Percentiles rank a stretch among this genome's conserved stretches.
phyloP scores from a whole-genome alignment of 2,797 vertebrate species.

The Gadopsis bispinosus region DNA sequence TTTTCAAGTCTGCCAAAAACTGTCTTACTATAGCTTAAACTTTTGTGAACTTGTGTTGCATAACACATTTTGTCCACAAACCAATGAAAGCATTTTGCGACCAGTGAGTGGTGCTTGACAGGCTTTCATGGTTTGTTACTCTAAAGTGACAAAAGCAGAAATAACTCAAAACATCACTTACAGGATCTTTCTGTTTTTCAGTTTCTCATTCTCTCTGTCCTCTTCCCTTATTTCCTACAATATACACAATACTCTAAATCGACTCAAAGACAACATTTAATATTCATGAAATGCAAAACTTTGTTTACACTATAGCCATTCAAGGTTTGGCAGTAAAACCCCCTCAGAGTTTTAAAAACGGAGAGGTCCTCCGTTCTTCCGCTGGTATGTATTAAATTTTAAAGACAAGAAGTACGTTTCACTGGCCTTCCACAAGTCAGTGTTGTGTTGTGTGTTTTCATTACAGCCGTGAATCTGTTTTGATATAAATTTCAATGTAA shows the following conservation, averaged over 20 bases:
- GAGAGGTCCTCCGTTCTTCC: conserved; percentile 52
- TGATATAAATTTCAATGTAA: conserved; percentile 30
- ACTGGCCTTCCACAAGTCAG: conserved; percentile 29
- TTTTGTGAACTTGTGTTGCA: neutral
- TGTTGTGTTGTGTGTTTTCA: conserved; percentile 48
- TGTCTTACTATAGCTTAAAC: neutral
- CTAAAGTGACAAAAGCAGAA: conserved; percentile 31
- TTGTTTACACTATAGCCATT: conserved; percentile 52
- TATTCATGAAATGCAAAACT: conserved; percentile 60
- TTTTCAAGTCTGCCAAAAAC: neutral
- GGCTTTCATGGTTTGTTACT: conserved; percentile 25
- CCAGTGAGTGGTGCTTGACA: conserved; percentile 15
- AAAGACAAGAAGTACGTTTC: conserved; percentile 57
- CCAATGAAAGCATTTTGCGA: conserved; percentile 16
- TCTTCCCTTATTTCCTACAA: conserved; percentile 14
- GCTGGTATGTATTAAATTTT: conserved; percentile 66
- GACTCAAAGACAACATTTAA: conserved; percentile 61
- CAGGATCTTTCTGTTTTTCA: conserved; percentile 11
- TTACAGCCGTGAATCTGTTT: conserved; percentile 40
- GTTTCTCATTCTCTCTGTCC: conserved; percentile 6
- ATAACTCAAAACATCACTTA: conserved; percentile 30
- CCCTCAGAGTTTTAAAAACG: conserved; percentile 67
- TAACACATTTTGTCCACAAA: conserved; percentile 19
- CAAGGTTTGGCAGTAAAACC: conserved; percentile 45
- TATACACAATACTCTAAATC: conserved; percentile 44